Evolutionary conservation across 2,888 invertebrate genomes (phyloP).

Genomic region (Drosophila austrosaltans): DNA sequence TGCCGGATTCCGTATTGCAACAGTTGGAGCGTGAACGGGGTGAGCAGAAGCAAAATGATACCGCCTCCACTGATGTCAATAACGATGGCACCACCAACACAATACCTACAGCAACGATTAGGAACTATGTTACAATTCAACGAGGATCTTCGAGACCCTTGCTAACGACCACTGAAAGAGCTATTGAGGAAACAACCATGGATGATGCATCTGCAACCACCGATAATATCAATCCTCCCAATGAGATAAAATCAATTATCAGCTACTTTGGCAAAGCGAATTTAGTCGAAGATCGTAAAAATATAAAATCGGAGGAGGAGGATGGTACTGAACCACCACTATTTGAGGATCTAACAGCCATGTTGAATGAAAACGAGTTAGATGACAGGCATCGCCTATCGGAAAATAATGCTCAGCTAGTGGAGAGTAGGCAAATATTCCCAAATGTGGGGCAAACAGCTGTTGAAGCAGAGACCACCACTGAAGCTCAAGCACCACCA

Average conservation of each 20-base stretch:
- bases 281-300: neutral
- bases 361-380: slow-evolving; percentile 1
- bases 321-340: neutral
- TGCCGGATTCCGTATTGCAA: slow-evolving; percentile 54
- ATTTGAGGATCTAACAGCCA: neutral
- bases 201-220: slow-evolving; percentile 3
- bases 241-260: neutral
- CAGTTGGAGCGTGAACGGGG: slow-evolving; percentile 40
- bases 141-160: neutral
- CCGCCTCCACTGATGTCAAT: neutral
- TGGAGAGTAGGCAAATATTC: neutral
- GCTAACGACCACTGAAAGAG: neutral
- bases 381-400: neutral
- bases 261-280: neutral
- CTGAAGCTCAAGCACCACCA: neutral
- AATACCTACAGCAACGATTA: neutral
- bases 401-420: slow-evolving; percentile 4
- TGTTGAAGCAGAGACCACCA: slow-evolving; percentile 2
- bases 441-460: neutral
- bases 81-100: neutral
- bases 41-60: neutral
- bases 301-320: neutral
- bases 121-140: neutral
- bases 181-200: neutral
- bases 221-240: neutral